Evolutionary conservation across 2,888 invertebrate species (phyloP), one percentile per base, ranked within the genome.

Genomic region (Cylloceria caligata): DNA sequence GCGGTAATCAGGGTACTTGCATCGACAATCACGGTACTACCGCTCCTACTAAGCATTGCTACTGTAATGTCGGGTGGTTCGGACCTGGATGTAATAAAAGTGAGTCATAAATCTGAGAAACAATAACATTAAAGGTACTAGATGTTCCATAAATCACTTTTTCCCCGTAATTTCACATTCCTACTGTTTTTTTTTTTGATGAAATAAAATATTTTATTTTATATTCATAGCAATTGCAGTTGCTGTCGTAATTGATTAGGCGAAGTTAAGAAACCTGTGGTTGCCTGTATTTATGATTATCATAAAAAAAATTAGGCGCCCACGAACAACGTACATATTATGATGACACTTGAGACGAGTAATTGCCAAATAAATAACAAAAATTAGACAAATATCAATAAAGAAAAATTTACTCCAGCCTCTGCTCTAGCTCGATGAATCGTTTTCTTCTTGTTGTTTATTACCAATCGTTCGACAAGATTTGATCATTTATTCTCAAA

Each of bases 1-100:
- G 99, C 90, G 97, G 97, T 0, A 94, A 95, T 79, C 95, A 97
- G 76, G 99, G 99, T 65, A 95, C 96, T 88, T 99, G 99, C 91
- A 93, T 98, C 19, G 96, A 97, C 89, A 94, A 97, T 19, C 95
- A 96, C 82, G 96, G 97, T 2, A 97, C 97, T 0, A 96, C 97
- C 30, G 94, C 96, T 7, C 98, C 98, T 0, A 95, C 95, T 49
- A 95, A 95, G 86, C 96, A 97, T 89, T 99, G 99, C 91, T 99
- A 97, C 93, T 99, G 99, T 90, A 96, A 97, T 80, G 94, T 95
- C 72, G 99, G 99, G 16, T 98, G 96, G 95, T 97, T 96, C 90
- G 98, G 98, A 2, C 94, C 95, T 24, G 96, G 96, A 0, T 99
- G 98, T 90, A 95, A 95, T 83, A 97, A 97, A 93, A 95, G 97